These are phyloP conservation scores for Drosophila repletoides DNA, from an alignment of 1,140 invertebrate genomes.

Conservation along the genomic window DNA sequence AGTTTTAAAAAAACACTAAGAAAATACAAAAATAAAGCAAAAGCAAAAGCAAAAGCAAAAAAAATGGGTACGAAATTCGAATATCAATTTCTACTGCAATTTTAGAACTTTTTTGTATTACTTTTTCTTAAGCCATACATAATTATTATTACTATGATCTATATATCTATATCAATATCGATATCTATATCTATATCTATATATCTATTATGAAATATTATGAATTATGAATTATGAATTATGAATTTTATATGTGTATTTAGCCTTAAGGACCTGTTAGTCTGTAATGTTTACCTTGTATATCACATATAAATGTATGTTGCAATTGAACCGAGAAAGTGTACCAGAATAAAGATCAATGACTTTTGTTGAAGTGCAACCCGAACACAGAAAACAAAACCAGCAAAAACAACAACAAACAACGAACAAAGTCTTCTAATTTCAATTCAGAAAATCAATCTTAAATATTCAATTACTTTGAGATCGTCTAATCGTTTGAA, in stretches of 20 bases:
- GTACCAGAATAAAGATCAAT: slow-evolving; percentile 82
- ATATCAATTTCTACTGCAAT: slow-evolving; percentile 30
- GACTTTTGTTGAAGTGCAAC: slow-evolving; percentile 77
- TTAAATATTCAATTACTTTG: no score
- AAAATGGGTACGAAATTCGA: slow-evolving; percentile 23
- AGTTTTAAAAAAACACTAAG: slow-evolving; percentile 58
- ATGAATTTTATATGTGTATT: slow-evolving; percentile 76
- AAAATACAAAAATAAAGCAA: slow-evolving; percentile 24
- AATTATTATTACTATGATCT: slow-evolving; percentile 36
- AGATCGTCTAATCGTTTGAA: slow-evolving; percentile 25
- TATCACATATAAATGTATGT: slow-evolving; percentile 78
- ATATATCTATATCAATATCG: slow-evolving; percentile 3
- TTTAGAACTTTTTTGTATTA: slow-evolving; percentile 69
- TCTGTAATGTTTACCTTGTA: slow-evolving; percentile 68
- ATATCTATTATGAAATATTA: slow-evolving; percentile 28
- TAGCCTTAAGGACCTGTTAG: slow-evolving; percentile 68
- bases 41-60: background rate
- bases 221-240: slow-evolving; percentile 50
- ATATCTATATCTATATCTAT: slow-evolving; percentile 13
- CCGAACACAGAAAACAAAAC: slow-evolving; percentile 49
- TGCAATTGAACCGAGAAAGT: slow-evolving; percentile 76
- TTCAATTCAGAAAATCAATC: no score
- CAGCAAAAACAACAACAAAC: slow-evolving; percentile 30
- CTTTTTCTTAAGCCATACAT: slow-evolving; percentile 73
- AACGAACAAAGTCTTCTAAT: slow-evolving; percentile 61